Base-by-base conservation (phyloP, 1,140 invertebrate genomes). In the Bilobella aurantiaca region DNA sequence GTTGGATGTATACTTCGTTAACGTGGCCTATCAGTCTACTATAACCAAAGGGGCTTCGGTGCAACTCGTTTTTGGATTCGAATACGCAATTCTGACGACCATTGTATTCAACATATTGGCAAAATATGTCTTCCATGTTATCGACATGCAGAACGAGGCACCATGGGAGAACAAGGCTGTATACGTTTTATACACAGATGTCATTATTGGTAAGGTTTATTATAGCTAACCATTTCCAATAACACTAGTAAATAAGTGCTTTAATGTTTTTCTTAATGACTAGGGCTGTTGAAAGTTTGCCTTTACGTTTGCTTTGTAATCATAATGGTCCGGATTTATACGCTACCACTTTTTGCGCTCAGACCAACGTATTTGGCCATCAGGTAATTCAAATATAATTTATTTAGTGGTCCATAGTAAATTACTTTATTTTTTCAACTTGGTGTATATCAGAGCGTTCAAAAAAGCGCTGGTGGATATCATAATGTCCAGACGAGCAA, bases 141-240 rank as follows among this genome's bases (percentile, higher is more conserved):
- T 96, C 62, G 96, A 98, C 78, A 83, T 96, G 46, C 89, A 93
- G 73, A 92, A 90, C 78, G 93, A 97, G 75, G 93, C 90, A 67
- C 96, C 95, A 3, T 99, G 97, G 97, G 97, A 99, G 76, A 96
- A 94, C 77, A 99, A 99, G 79, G 95, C 96, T 16, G 94, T 98
- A 1, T 98, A 94, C 75, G 78, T 99, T 18, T 80, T 99, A 0
- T 98, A 99, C 74, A 93, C 94, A 18, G 97, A 99, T 80, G 82
- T 99, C 53, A 83, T 96, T 23, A 93, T 98, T 79, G 95, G 96
- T 79, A 88, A 88, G 82, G n/a, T n/a, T n/a, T n/a, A n/a, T n/a
- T n/a, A n/a, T n/a, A n/a, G n/a, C n/a, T n/a, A n/a, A n/a, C n/a
- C n/a, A n/a, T n/a, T n/a, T n/a, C n/a, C n/a, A n/a, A n/a, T n/a